These are phyloP conservation scores for Drosophila grimshawi DNA, from an alignment of 1,140 invertebrate species.

Conservation along the genomic window DNA sequence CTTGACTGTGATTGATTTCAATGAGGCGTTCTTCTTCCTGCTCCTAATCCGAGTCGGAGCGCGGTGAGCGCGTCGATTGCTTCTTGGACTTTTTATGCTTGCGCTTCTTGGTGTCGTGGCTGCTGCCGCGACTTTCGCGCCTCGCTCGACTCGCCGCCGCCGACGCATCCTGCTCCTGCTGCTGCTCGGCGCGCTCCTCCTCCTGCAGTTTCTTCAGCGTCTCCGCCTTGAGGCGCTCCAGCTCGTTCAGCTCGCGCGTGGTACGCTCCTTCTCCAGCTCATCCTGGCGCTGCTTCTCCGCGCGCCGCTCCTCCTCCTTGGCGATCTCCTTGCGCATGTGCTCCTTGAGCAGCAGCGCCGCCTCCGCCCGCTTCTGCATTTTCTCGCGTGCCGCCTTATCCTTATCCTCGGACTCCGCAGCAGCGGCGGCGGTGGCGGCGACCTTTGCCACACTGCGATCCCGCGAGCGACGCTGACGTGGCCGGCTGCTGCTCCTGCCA, in stretches of 20 bases:
- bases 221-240: constrained; percentile 79
- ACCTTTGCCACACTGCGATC: constrained; percentile 55
- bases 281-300: constrained; percentile 77
- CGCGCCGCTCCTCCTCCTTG: constrained; percentile 84
- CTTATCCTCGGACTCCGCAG: constrained; percentile 55
- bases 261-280: constrained; percentile 81
- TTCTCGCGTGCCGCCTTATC: constrained; percentile 79
- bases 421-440: constrained; percentile 36
- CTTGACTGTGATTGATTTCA: constrained; percentile 19
- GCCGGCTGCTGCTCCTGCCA: constrained; percentile 59
- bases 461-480: constrained; percentile 36
- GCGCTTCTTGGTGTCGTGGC: constrained; percentile 81
- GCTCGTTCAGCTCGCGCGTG: constrained; percentile 71
- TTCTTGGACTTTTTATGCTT: constrained; percentile 85
- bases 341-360: constrained; percentile 85
- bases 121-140: constrained; percentile 56
- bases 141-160: constrained; percentile 14
- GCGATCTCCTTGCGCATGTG: constrained; percentile 86
- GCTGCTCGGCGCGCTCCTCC: constrained; percentile 60
- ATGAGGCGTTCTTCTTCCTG: constrained; percentile 15
- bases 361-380: constrained; percentile 85
- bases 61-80: constrained; percentile 53
- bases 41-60: constrained; percentile 59
- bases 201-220: constrained; percentile 77
- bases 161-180: constrained; percentile 32